A percentile compares a stretch with the other conserved stretches of the same genome.
These are phyloP conservation scores for Aricia artaxerxes DNA, from an alignment of 2,888 invertebrate species.

Conservation along the genomic window DNA sequence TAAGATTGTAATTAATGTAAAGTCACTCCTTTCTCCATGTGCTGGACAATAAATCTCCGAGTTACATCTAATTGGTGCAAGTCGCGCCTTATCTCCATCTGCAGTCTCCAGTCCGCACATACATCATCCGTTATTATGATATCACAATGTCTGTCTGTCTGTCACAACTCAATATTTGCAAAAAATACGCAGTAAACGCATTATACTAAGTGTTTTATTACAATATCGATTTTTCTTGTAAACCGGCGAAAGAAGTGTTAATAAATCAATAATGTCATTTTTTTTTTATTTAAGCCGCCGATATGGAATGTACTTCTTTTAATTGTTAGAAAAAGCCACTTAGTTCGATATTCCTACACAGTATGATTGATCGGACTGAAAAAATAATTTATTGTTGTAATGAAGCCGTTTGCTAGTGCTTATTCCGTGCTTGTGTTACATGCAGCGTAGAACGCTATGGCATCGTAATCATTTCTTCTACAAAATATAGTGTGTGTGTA, in stretches of 20 bases:
- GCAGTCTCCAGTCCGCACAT: slow-evolving; percentile 39
- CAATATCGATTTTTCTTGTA: neutral
- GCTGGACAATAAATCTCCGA: slow-evolving; percentile 40
- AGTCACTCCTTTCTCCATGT: neutral
- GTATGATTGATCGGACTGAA: slow-evolving; percentile 21
- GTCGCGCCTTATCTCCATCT: slow-evolving; percentile 53
- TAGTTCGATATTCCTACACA: neutral
- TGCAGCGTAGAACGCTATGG: too few species aligned
- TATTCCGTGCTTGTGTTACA: neutral
- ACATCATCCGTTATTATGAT: slow-evolving; percentile 54
- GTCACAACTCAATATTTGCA: slow-evolving; percentile 2
- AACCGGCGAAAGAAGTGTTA: neutral
- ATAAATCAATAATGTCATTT: neutral
- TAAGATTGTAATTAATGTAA: neutral
- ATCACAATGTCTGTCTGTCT: slow-evolving; percentile 37
- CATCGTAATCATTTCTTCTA: too few species aligned
- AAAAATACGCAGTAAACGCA: neutral
- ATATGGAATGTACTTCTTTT: neutral
- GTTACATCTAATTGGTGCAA: slow-evolving; percentile 48
- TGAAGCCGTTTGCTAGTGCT: neutral
- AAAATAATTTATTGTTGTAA: slow-evolving; percentile 27
- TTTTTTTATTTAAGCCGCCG: neutral
- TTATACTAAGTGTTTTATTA: neutral
- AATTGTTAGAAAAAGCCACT: slow-evolving; percentile 14
- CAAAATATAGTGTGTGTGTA: neutral